Percentiles rank a stretch among this genome's conserved stretches.
Conservation (phyloP, 2,797 vertebrate species). For the Sylvilagus floridanus region DNA sequence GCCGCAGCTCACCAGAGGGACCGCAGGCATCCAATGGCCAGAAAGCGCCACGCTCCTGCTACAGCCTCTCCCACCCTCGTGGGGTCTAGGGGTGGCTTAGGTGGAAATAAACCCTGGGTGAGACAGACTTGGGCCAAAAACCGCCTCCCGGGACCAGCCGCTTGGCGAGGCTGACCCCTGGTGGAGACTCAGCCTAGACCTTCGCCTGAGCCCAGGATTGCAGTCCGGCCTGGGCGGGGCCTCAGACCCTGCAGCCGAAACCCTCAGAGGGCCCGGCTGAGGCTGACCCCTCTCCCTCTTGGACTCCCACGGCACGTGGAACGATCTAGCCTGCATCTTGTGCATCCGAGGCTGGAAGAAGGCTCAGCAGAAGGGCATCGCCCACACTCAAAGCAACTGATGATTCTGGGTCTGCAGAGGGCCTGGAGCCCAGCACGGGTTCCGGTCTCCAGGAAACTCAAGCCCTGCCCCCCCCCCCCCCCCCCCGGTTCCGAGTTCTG, state of each 20-base stretch:
- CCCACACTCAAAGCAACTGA: background rate
- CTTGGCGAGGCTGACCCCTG: conserved; percentile 72
- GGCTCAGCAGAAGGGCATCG: background rate
- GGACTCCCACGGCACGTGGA: background rate
- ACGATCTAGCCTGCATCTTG: background rate
- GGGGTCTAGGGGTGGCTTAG: background rate
- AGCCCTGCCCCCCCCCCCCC: no score
- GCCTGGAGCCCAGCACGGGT: no score
- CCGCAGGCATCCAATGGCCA: background rate
- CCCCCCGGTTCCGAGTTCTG: background rate
- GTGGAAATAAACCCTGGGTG: background rate
- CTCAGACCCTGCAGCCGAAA: background rate
- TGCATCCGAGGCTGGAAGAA: background rate
- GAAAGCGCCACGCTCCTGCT: background rate
- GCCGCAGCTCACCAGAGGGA: accelerated
- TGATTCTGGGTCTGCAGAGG: background rate
- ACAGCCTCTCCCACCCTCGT: background rate
- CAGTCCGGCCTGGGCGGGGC: accelerated
- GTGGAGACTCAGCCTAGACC: conserved; percentile 26
- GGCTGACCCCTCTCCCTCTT: background rate
- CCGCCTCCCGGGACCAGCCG: background rate
- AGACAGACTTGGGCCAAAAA: background rate
- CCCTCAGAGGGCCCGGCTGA: background rate
- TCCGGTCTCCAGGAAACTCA: background rate
- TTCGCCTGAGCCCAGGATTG: background rate